phyloP scores from a whole-genome alignment of 2,113 vertebrate genomes.

The Polyodon spathula region DNA sequence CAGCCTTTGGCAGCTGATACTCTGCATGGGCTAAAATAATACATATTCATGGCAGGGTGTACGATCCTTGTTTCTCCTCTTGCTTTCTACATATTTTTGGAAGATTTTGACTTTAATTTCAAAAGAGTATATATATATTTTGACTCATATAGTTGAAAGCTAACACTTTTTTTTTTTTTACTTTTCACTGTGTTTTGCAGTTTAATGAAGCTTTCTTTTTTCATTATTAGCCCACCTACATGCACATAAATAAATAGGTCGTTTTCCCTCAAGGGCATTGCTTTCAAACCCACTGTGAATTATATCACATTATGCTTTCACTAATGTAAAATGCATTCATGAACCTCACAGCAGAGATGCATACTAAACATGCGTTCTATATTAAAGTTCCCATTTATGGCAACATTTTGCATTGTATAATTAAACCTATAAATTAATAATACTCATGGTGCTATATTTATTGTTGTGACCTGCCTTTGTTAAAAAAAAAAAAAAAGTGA shows the following conservation, averaged over 20 bases:
- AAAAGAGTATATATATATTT: not conserved
- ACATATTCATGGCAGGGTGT: not conserved
- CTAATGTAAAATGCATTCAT: too few species aligned
- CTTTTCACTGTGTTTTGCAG: not conserved
- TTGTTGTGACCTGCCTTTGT: too few species aligned
- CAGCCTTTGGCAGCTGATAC: constrained; percentile 3
- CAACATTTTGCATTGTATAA: too few species aligned
- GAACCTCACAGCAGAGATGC: too few species aligned
- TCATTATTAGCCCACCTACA: constrained; percentile 26
- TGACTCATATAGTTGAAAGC: not conserved
- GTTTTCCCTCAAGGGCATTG: constrained; percentile 15
- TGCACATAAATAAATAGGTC: constrained; percentile 11
- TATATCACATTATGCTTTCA: not conserved
- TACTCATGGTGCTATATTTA: too few species aligned
- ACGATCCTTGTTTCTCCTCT: not conserved
- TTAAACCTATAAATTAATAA: too few species aligned
- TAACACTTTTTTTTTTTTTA: not conserved
- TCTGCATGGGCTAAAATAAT: not conserved
- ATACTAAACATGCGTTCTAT: too few species aligned
- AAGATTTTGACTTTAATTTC: not conserved
- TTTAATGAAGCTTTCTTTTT: not conserved
- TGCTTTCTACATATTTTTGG: not conserved
- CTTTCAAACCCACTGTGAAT: constrained; percentile 7
- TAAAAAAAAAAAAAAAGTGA: too few species aligned
- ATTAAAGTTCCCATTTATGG: too few species aligned